Conservation (phyloP, 2,797 vertebrate species). For the Lithobates sylvaticus region DNA sequence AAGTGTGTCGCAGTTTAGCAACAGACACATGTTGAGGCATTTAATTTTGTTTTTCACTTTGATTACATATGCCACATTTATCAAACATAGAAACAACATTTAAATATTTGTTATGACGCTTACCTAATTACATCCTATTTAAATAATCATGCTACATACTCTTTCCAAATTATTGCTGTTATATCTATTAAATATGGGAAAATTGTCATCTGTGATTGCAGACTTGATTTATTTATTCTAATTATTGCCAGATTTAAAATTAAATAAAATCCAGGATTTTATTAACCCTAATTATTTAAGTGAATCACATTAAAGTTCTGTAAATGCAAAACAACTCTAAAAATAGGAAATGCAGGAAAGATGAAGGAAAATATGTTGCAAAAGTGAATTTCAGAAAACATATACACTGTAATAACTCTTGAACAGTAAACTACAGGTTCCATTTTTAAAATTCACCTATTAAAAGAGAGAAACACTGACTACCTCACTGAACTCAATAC, state of each 20-base stretch:
- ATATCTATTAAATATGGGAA: conserved; percentile 65
- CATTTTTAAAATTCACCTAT: neutral
- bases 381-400: neutral
- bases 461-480: too few species aligned
- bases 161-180: conserved; percentile 60
- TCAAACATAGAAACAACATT: conserved; percentile 61
- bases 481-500: neutral
- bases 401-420: neutral
- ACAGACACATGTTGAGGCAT: conserved; percentile 52
- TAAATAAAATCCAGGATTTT: conserved; percentile 66
- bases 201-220: conserved; percentile 74
- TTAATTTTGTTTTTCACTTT: conserved; percentile 59
- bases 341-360: conserved; percentile 39
- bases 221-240: conserved; percentile 66
- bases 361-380: conserved; percentile 14
- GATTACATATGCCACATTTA: conserved; percentile 54
- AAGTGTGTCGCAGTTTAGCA: conserved; percentile 47
- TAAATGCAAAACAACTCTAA: conserved; percentile 71
- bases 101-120: conserved; percentile 61
- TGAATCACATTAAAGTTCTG: conserved; percentile 66
- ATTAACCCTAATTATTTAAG: conserved; percentile 71
- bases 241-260: conserved; percentile 69
- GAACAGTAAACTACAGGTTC: neutral
- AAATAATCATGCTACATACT: conserved; percentile 60
- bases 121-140: conserved; percentile 58